Evolutionary conservation across 2,797 vertebrate species (phyloP).

Genomic region (Labroides dimidiatus): DNA sequence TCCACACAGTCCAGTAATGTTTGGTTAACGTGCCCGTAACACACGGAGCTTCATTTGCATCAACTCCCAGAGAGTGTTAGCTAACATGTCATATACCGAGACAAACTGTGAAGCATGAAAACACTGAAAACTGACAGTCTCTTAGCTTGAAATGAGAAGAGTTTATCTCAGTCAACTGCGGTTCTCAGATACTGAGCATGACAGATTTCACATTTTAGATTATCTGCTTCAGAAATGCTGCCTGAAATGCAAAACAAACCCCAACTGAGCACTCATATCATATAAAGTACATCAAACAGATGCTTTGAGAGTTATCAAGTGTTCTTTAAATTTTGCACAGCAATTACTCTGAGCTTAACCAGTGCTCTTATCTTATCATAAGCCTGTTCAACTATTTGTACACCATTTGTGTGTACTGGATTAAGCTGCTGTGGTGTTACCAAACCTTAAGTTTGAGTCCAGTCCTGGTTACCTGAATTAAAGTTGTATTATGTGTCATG

Average conservation of each 20-base stretch:
- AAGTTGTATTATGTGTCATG: no score
- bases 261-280: background rate
- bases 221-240: slow-evolving; percentile 8
- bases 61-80: slow-evolving; percentile 30
- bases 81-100: slow-evolving; percentile 43
- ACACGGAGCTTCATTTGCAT: slow-evolving; percentile 57
- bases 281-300: background rate
- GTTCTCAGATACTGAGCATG: slow-evolving; percentile 33
- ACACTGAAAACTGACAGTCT: slow-evolving; percentile 26
- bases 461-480: no score
- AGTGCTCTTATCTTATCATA: no score
- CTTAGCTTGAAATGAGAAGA: slow-evolving; percentile 48
- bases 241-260: background rate
- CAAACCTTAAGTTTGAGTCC: no score
- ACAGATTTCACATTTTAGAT: slow-evolving; percentile 16
- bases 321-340: no score
- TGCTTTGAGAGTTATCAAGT: no score
- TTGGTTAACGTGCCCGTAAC: slow-evolving; percentile 36
- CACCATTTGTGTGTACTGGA: no score
- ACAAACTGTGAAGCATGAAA: slow-evolving; percentile 31
- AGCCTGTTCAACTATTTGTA: no score
- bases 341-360: no score
- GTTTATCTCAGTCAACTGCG: slow-evolving; percentile 47
- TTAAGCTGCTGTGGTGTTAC: no score
- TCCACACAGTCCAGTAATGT: slow-evolving; percentile 63